Evolutionary conservation across 92 coral and sea anemone genomes (phyloP).

Genomic region (Chrysogorgia sp.): DNA sequence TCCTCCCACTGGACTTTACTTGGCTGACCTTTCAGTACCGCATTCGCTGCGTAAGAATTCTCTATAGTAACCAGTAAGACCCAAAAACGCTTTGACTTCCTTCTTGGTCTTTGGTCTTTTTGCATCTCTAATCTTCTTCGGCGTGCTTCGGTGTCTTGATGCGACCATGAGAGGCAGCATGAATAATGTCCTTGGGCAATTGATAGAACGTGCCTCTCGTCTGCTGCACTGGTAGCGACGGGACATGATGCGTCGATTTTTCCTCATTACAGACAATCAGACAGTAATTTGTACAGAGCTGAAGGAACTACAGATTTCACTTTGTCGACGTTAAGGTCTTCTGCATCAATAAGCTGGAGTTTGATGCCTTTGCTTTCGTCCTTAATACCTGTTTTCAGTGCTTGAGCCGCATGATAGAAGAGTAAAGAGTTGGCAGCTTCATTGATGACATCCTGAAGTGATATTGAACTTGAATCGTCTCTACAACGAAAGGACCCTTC

Average conservation of each 20-base stretch:
- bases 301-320: constrained; percentile 46
- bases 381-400: constrained; percentile 48
- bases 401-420: constrained; percentile 63
- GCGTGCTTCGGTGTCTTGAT: too few species aligned
- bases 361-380: constrained; percentile 38
- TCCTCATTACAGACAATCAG: constrained; percentile 46
- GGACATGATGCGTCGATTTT: constrained; percentile 15
- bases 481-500: too few species aligned
- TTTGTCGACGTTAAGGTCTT: constrained; percentile 52
- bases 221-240: constrained; percentile 21
- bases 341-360: constrained; percentile 55
- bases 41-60: too few species aligned
- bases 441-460: constrained; percentile 62
- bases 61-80: too few species aligned
- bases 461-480: constrained; percentile 61
- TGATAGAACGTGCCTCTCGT: too few species aligned
- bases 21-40: too few species aligned
- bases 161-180: too few species aligned
- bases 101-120: too few species aligned
- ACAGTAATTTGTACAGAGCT: constrained; percentile 58
- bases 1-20: too few species aligned
- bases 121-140: too few species aligned
- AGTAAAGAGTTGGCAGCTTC: constrained; percentile 42
- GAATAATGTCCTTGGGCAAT: too few species aligned
- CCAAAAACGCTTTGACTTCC: too few species aligned